Evolutionary conservation across 2,113 vertebrate genomes (phyloP).

Genomic region (Siphamia tubifer): DNA sequence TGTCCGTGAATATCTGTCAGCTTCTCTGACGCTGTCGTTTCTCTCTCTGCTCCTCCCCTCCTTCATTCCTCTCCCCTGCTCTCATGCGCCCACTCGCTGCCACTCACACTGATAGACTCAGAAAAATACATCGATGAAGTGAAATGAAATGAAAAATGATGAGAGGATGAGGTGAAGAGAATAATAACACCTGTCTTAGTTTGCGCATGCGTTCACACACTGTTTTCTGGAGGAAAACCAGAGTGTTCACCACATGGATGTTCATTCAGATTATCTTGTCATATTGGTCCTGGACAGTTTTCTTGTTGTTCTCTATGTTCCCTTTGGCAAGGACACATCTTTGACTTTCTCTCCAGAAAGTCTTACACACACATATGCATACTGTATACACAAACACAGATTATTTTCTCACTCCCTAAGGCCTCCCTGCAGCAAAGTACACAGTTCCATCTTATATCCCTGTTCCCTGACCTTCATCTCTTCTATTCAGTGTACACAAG

Average conservation of each 20-base stretch:
- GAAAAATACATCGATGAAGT: constrained; percentile 47
- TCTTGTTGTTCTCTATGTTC: neutral
- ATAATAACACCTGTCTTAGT: constrained; percentile 7
- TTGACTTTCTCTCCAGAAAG: neutral
- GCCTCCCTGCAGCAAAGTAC: constrained; percentile 21
- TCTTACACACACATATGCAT: neutral
- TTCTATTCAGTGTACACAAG: neutral
- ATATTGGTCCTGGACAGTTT: neutral
- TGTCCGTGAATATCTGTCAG: constrained; percentile 20
- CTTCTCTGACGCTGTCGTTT: neutral
- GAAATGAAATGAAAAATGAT: constrained; percentile 34
- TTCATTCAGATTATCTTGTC: constrained; percentile 8
- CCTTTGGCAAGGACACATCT: constrained; percentile 3
- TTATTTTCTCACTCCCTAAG: constrained; percentile 5
- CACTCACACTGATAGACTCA: constrained; percentile 41
- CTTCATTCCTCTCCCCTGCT: constrained; percentile 14
- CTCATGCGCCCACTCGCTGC: constrained; percentile 42
- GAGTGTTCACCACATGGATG: neutral
- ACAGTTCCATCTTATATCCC: constrained; percentile 5
- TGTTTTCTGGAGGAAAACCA: neutral
- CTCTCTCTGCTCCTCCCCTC: constrained; percentile 26
- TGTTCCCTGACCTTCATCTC: constrained; percentile 10
- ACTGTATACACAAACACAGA: constrained; percentile 1
- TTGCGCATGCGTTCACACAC: constrained; percentile 9
- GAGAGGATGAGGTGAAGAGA: constrained; percentile 30